These are phyloP conservation scores for Gymnogyps californianus DNA, from an alignment of 2,113 vertebrate genomes.

Conservation along the genomic window DNA sequence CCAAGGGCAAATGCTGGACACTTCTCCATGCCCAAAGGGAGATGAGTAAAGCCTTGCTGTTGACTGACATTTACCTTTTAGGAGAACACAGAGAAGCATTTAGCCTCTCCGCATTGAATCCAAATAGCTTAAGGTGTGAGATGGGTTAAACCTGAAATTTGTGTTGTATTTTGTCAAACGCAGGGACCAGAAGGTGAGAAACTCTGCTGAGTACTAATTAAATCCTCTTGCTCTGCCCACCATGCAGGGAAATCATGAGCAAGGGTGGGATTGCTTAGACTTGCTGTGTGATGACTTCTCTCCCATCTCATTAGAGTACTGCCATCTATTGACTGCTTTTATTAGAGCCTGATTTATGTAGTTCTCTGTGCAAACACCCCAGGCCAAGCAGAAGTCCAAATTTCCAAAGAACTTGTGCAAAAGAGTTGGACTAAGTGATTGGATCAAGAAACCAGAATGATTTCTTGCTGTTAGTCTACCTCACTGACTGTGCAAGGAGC, in stretches of 20 bases:
- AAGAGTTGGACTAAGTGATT: not conserved
- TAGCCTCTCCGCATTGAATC: not conserved
- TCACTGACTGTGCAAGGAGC: not conserved
- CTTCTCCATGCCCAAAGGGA: rapidly evolving
- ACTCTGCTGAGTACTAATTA: not conserved
- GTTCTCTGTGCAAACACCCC: not conserved
- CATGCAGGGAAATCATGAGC: not conserved
- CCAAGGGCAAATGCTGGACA: not conserved
- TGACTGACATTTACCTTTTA: not conserved
- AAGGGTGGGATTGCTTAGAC: not conserved
- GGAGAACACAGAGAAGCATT: not conserved
- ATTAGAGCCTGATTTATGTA: not conserved
- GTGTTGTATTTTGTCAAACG: not conserved
- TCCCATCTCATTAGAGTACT: slow-evolving; percentile 1
- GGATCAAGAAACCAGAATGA: not conserved
- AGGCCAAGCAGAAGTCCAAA: not conserved
- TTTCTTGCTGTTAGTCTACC: not conserved
- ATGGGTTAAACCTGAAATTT: not conserved
- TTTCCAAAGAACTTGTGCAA: not conserved
- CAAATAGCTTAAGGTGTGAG: not conserved
- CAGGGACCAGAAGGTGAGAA: not conserved
- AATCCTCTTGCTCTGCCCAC: not conserved
- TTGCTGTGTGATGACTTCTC: not conserved
- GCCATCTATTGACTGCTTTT: slow-evolving; percentile 48
- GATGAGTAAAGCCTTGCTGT: not conserved